Conservation (phyloP, 53 echinoderm and acorn worm genomes). For the Henricia sp. region DNA sequence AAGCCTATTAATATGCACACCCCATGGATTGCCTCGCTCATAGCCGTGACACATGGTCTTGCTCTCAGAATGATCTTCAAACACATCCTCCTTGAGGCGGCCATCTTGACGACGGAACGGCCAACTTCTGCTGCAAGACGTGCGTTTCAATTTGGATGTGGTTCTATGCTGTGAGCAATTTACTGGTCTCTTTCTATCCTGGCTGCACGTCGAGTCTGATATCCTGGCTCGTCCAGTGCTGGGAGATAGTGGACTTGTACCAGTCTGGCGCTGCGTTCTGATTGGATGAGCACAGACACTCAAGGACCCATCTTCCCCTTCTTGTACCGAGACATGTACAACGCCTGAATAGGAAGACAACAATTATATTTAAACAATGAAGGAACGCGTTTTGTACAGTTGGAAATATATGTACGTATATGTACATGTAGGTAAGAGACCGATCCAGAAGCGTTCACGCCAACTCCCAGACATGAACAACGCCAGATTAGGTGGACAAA, state of each 20-base stretch:
- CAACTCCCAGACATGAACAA: too few relatives aligned
- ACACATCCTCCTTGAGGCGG: constrained; percentile 51
- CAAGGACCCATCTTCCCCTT: constrained; percentile 71
- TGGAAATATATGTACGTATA: too few relatives aligned
- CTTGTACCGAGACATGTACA: constrained; percentile 74
- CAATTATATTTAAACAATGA: too few relatives aligned
- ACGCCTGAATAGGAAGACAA: constrained; percentile 61
- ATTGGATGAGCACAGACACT: constrained; percentile 70
- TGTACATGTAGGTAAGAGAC: too few relatives aligned
- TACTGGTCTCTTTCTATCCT: neutral
- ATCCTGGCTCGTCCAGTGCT: neutral
- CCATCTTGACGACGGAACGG: neutral
- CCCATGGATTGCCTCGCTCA: constrained; percentile 77
- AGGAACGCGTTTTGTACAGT: too few relatives aligned
- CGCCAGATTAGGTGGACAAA: too few relatives aligned
- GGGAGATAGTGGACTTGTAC: neutral
- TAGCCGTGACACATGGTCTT: constrained; percentile 41
- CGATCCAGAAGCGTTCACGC: too few relatives aligned
- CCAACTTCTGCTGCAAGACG: neutral
- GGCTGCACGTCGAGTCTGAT: constrained; percentile 1
- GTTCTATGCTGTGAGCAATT: constrained; percentile 4
- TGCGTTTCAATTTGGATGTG: neutral
- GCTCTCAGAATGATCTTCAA: constrained; percentile 78
- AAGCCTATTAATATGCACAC: constrained; percentile 73
- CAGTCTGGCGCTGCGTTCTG: constrained; percentile 21